phyloP scores from a whole-genome alignment of 2,113 vertebrate species.

The Siphamia tubifer region DNA sequence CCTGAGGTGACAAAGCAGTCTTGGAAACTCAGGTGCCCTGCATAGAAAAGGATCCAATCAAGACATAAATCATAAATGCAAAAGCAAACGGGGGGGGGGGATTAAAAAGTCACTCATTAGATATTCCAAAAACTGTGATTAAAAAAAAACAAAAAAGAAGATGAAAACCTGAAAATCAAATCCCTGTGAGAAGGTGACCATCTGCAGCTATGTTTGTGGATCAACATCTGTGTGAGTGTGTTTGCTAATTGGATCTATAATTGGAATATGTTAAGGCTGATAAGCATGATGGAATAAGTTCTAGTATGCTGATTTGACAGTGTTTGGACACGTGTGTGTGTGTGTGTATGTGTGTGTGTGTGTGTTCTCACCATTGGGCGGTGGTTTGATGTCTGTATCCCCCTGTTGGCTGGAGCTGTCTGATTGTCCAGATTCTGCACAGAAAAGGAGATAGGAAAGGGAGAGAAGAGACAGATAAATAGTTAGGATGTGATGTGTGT shows the following conservation, averaged over 20 bases:
- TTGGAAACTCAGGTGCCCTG: conserved; percentile 95
- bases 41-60: background rate
- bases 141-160: background rate
- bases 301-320: conserved; percentile 35
- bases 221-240: conserved; percentile 49
- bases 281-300: conserved; percentile 55
- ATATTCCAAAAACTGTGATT: conserved; percentile 2
- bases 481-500: conserved; percentile 24
- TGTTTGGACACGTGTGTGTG: conserved; percentile 26
- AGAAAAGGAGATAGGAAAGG: conserved; percentile 20
- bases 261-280: conserved; percentile 63
- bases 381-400: conserved; percentile 95
- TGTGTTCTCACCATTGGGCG: conserved; percentile 87
- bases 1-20: conserved; percentile 96
- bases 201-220: conserved; percentile 57
- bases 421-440: conserved; percentile 93
- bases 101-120: background rate
- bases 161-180: conserved; percentile 15
- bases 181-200: conserved; percentile 34
- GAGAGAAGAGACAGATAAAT: conserved; percentile 27
- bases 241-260: conserved; percentile 69
- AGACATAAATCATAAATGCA: background rate
- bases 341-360: conserved; percentile 16
- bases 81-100: background rate
- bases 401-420: conserved; percentile 95